Evolutionary conservation across 2,113 vertebrate species (phyloP).

Genomic region (Silurus asotus): DNA sequence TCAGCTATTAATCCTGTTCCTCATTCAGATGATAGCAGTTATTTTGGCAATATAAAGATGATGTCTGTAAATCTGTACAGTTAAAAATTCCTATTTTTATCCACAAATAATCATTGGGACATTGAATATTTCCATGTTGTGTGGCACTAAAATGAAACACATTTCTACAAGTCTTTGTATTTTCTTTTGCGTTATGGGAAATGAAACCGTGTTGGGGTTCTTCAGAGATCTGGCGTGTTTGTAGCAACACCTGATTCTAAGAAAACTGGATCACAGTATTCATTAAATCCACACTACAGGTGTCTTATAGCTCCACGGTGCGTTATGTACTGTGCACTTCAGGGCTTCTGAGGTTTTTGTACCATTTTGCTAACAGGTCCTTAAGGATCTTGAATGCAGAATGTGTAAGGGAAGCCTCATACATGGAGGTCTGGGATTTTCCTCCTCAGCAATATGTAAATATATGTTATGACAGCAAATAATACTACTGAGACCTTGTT

Average conservation of each 20-base stretch:
- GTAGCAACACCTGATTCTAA: neutral
- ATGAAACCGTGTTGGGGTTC: neutral
- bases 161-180: neutral
- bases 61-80: neutral
- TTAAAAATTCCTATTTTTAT: neutral
- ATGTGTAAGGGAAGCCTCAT: neutral
- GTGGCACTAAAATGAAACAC: neutral
- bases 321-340: neutral
- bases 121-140: neutral
- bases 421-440: neutral
- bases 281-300: neutral
- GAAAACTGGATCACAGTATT: neutral
- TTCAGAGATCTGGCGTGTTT: neutral
- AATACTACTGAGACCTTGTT: neutral
- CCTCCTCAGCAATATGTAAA: neutral
- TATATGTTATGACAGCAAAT: slow-evolving; percentile 16
- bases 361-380: neutral
- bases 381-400: neutral
- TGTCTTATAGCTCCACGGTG: neutral
- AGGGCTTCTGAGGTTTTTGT: neutral
- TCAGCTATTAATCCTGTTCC: neutral
- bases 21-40: neutral
- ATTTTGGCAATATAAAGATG: neutral
- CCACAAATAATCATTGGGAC: neutral
- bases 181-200: neutral